Conservation (phyloP, 2,113 vertebrate species). For the Turnix velox region DNA sequence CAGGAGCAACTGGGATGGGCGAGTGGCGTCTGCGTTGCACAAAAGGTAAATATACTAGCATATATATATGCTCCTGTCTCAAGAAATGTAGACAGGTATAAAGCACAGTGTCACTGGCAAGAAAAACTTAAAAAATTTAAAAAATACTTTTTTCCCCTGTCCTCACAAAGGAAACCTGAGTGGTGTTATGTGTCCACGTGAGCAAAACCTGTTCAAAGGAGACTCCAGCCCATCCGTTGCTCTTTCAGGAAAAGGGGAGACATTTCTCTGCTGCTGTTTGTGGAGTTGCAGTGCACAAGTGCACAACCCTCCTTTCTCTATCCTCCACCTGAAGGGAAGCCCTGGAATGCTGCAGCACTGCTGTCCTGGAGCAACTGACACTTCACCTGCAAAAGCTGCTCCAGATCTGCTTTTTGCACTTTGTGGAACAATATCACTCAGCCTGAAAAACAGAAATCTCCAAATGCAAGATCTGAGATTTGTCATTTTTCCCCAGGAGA, state of each 20-base stretch:
- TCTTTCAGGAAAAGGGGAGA: not conserved
- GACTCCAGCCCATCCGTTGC: rapidly evolving
- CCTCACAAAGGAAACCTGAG: not conserved
- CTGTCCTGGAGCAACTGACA: rapidly evolving
- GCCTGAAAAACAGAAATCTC: not conserved
- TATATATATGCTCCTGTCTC: not conserved
- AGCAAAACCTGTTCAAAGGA: not conserved
- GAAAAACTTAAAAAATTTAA: not conserved
- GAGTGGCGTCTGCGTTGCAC: too few relatives aligned
- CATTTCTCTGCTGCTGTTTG: not conserved
- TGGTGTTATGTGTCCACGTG: rapidly evolving
- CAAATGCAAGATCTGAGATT: not conserved
- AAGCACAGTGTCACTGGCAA: not conserved
- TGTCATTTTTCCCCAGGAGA: not conserved
- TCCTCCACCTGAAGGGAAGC: not conserved
- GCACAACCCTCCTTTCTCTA: not conserved
- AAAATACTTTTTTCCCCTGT: not conserved
- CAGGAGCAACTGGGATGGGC: not conserved
- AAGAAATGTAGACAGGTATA: not conserved
- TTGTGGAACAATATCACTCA: not conserved
- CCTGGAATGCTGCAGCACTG: not conserved
- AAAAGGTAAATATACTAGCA: too few relatives aligned
- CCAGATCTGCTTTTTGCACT: not conserved
- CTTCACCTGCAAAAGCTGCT: not conserved
- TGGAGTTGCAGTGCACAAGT: not conserved